Base-by-base conservation (phyloP, 2,797 vertebrate species). In the Melanotaenia trifasciata region DNA sequence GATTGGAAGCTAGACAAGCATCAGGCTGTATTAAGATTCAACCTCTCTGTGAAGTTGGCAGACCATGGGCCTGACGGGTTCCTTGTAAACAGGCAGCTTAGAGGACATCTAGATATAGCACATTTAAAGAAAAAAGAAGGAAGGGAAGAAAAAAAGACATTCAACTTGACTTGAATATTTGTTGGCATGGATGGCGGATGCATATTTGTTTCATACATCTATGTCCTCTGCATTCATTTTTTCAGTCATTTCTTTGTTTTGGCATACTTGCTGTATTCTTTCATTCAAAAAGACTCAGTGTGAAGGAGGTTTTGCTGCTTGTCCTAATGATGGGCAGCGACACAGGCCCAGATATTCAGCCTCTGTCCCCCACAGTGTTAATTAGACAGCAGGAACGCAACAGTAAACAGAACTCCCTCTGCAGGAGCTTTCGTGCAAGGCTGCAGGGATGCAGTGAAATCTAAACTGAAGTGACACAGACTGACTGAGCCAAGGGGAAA, bases 401-500 rank as follows among this genome's bases (percentile, higher is more conserved):
- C 71, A 62, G 69, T 79, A 61, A 56, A 80, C 76, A 67, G 75
- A 86, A 83, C 78, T 79, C 73, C 86, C 86, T 84, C 87, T 3
- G 40, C 71, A 33, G 87, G 89, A 86, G 79, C 67, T 79, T 74
- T 61, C 80, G 83, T 80, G 81, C 78, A 36, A 20, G 73, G 79
- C 90, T 85, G 81, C 78, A 81, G 79, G 81, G 80, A 85, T 84
- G 81, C 75, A 22, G 83, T 91, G 82, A 89, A 93, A 91, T 83
- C 79, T 93, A 94, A 95, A 90, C 90, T 84, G 80, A 94, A 94
- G 91, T 92, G 92, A 94, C 94, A 93, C 90, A 88, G 78, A 87
- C 80, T 87, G 92, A 88, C 88, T 84, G 78, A 86, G 87, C 90
- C 84, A 38, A 76, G 87, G 77, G 80, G 83, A 81, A 84, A 72